Percentiles rank a stretch among this genome's conserved stretches.
Conservation (phyloP, 2,113 vertebrate species). For the Macquaria ambigua region DNA sequence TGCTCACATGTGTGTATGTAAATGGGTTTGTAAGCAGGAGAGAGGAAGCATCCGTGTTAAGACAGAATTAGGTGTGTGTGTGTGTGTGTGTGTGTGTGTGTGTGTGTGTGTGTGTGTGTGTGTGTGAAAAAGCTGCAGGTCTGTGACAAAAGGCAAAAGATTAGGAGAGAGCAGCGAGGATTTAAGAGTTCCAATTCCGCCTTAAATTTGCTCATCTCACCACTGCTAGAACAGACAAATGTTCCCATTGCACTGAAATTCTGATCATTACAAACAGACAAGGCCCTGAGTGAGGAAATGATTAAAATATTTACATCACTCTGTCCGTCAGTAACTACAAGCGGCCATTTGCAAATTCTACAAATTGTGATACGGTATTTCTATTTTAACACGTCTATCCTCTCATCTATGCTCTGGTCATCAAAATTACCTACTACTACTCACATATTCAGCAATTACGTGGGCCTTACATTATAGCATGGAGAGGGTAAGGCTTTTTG, state of each 20-base stretch:
- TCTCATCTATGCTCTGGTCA: too few relatives aligned
- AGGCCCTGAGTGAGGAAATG: not conserved
- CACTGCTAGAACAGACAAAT: constrained; percentile 23
- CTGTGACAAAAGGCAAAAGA: constrained; percentile 70
- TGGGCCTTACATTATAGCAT: not conserved
- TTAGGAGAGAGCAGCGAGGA: constrained; percentile 61
- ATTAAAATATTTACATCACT: constrained; percentile 14
- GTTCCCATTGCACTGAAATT: constrained; percentile 18
- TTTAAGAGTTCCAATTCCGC: constrained; percentile 62
- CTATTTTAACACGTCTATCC: constrained; percentile 12
- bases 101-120: constrained; percentile 39
- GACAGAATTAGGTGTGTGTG: constrained; percentile 42
- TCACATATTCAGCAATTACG: not conserved
- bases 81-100: constrained; percentile 35
- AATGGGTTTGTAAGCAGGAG: constrained; percentile 53
- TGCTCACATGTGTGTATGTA: constrained; percentile 46
- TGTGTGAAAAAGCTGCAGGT: constrained; percentile 40
- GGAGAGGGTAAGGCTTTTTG: not conserved
- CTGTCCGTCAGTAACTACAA: not conserved
- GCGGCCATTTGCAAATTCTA: not conserved
- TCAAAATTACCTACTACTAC: not conserved
- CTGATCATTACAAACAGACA: constrained; percentile 23
- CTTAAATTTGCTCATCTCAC: constrained; percentile 51
- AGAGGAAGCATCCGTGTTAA: constrained; percentile 53
- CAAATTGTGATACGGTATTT: not conserved